A percentile compares a stretch with the other conserved stretches of the same genome.
Conservation (phyloP, 2,797 vertebrate species). For the Heteromormyrus szaboi region DNA sequence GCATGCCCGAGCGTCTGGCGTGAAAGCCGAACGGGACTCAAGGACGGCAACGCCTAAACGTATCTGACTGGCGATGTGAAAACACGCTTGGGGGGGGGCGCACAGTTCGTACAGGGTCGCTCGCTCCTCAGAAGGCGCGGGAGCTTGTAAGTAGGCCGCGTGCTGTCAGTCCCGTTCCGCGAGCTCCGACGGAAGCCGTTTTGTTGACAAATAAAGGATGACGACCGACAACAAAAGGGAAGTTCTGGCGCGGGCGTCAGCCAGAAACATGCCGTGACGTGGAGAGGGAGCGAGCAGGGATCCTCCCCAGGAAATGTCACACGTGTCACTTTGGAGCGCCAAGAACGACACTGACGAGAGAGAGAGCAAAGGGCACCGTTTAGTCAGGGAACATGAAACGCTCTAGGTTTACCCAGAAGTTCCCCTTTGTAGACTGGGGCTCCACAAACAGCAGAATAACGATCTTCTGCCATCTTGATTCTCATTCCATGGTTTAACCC, state of each 20-base stretch:
- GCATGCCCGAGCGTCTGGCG: constrained; percentile 5
- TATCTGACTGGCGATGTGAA: constrained; percentile 36
- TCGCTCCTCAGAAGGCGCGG: constrained; percentile 39
- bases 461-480: background rate
- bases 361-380: background rate
- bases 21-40: constrained; percentile 29
- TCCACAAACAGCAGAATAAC: background rate
- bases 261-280: background rate
- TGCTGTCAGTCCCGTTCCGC: constrained; percentile 27
- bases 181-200: constrained; percentile 26
- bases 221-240: constrained; percentile 4
- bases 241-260: constrained; percentile 6
- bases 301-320: background rate
- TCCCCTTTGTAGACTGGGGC: background rate
- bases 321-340: background rate
- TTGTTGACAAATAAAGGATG: constrained; percentile 4
- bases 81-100: constrained; percentile 29
- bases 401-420: background rate
- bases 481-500: background rate
- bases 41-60: constrained; percentile 49
- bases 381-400: constrained; percentile 14
- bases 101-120: constrained; percentile 37
- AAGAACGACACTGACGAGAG: background rate
- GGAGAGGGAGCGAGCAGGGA: background rate
- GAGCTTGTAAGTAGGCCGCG: constrained; percentile 33